These are phyloP conservation scores for Bostrychus sinensis DNA, from an alignment of 2,113 vertebrate species.

Conservation along the genomic window DNA sequence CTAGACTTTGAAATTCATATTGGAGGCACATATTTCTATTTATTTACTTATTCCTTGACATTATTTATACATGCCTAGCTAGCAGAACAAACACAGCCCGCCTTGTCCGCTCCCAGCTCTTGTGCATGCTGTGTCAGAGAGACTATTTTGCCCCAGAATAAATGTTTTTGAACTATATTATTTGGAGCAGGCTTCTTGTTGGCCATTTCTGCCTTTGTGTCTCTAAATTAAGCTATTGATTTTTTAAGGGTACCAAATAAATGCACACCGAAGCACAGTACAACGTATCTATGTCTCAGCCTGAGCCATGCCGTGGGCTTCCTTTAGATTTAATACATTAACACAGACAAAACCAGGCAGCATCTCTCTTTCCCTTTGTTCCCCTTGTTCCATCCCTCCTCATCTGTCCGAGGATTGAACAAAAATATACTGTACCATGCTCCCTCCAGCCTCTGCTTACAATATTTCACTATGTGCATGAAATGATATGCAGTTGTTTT, in stretches of 20 bases:
- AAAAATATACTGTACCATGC: slow-evolving; percentile 43
- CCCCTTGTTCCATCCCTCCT: slow-evolving; percentile 21
- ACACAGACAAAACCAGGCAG: slow-evolving; percentile 46
- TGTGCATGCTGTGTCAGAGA: slow-evolving; percentile 56
- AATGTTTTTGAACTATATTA: slow-evolving; percentile 73
- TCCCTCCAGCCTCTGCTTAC: slow-evolving; percentile 61
- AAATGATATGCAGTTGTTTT: slow-evolving; percentile 72
- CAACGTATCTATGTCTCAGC: slow-evolving; percentile 53
- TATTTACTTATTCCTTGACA: slow-evolving; percentile 46
- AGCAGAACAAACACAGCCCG: slow-evolving; percentile 50
- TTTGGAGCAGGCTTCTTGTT: slow-evolving; percentile 61
- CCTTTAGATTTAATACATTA: slow-evolving; percentile 66
- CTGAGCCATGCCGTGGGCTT: slow-evolving; percentile 63
- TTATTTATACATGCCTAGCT: slow-evolving; percentile 66
- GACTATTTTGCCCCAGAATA: slow-evolving; percentile 65
- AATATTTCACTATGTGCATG: slow-evolving; percentile 69
- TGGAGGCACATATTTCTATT: slow-evolving; percentile 47
- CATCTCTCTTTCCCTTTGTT: slow-evolving; percentile 17
- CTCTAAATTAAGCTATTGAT: slow-evolving; percentile 77
- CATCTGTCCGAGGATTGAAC: slow-evolving; percentile 52
- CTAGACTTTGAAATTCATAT: slow-evolving; percentile 44
- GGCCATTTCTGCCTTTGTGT: slow-evolving; percentile 56
- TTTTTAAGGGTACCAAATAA: slow-evolving; percentile 67
- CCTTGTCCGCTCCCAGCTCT: slow-evolving; percentile 48
- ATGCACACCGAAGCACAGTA: slow-evolving; percentile 45